Evolutionary conservation across 2,888 invertebrate genomes (phyloP), one percentile per base, ranked within the genome.

Genomic region (Drosophila niveifrons): DNA sequence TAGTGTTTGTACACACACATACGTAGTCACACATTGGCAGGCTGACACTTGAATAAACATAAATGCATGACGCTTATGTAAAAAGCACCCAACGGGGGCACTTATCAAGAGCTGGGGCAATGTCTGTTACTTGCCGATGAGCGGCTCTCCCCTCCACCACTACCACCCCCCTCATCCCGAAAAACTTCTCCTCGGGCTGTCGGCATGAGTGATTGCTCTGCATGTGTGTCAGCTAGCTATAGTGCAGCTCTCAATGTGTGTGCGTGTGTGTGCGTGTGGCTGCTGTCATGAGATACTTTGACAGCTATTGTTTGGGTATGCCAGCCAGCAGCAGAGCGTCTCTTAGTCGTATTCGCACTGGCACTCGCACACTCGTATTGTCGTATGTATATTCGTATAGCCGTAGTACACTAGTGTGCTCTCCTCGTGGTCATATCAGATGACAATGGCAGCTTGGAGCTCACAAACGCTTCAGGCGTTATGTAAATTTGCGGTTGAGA

Each of bases 271-370:
- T 39, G 55, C 43, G 56, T 62, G 61, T 65, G 50, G 66, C 67
- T 64, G 65, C 80, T 77, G 88, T 80, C 86, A 83, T 83, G 71
- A 74, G 88, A 88, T 85, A 88, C 88, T 88, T 81, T 86, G 88
- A 85, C 88, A 85, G 80, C 75, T 80, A 75, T 82, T 76, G 83
- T 86, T 88, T 72, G 73, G 66, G 58, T 58, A 70, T 75, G 58
- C 50, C 41, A 52, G 47, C 39, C 29, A 47, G 56, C 31, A 44
- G 59, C 51, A 18, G 36, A 43, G 43, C 62, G 29, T 31, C 43
- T 44, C 55, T 43, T 44, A 41, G 43, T 53, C 29, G 15, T 53
- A 53, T 10, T 23, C 23, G 3, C 31, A n/a, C n/a, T n/a, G n/a
- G n/a, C n/a, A n/a, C n/a, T n/a, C n/a, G n/a, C n/a, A n/a, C n/a